These are phyloP conservation scores for Lycodopsis pacificus DNA, from an alignment of 2,797 vertebrate genomes.

Conservation along the genomic window DNA sequence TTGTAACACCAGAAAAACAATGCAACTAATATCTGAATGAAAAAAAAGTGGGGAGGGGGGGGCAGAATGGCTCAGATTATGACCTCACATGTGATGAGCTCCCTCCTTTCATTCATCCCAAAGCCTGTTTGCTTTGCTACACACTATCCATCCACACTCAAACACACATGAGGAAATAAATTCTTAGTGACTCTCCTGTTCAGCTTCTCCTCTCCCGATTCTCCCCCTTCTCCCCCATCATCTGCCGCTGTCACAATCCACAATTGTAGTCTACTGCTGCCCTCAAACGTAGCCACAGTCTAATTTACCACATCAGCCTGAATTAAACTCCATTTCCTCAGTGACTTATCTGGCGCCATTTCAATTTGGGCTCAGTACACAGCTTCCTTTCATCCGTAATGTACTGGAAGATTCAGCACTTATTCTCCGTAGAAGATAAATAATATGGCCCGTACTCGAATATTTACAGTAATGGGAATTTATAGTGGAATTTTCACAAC, in stretches of 20 bases:
- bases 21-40: constrained; percentile 2
- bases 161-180: constrained; percentile 37
- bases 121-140: constrained; percentile 23
- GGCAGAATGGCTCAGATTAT: constrained; percentile 12
- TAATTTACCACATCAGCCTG: constrained; percentile 66
- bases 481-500: constrained; percentile 12
- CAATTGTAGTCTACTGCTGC: constrained; percentile 40
- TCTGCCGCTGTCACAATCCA: constrained; percentile 43
- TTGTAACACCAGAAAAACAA: constrained; percentile 1
- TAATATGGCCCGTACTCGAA: constrained; percentile 37
- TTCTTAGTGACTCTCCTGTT: constrained; percentile 34
- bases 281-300: constrained; percentile 50
- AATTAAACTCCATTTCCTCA: constrained; percentile 78
- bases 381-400: constrained; percentile 66
- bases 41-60: neutral
- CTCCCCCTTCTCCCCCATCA: constrained; percentile 25
- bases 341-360: constrained; percentile 78
- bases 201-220: constrained; percentile 7
- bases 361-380: constrained; percentile 76
- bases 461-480: constrained; percentile 31
- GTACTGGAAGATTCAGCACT: constrained; percentile 63
- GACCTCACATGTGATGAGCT: constrained; percentile 20
- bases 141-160: constrained; percentile 21
- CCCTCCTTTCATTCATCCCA: constrained; percentile 40
- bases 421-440: constrained; percentile 53